Conservation (phyloP, 2,888 invertebrate genomes). For the Choristoneura rosaceana region DNA sequence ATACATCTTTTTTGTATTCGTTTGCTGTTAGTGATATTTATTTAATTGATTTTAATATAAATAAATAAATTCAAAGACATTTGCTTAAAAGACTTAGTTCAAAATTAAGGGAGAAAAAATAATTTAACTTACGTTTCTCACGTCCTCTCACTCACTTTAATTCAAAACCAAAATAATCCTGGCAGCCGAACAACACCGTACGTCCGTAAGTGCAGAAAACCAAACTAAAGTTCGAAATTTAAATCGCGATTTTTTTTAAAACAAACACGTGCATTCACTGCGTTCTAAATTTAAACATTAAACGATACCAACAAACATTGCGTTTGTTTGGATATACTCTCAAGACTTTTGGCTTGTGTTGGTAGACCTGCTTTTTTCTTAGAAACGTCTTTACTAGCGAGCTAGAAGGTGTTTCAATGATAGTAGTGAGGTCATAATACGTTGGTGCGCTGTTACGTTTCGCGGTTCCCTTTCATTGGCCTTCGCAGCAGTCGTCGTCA, state of each 20-base stretch:
- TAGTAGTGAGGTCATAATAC: slow-evolving; percentile 5
- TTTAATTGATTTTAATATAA: too few species aligned
- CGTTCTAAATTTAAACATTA: slow-evolving; percentile 52
- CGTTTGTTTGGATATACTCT: slow-evolving; percentile 32
- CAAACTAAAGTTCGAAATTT: slow-evolving; percentile 2
- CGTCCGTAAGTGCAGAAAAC: not conserved
- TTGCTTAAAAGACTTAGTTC: too few species aligned
- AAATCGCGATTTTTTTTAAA: slow-evolving; percentile 16
- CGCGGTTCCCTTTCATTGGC: slow-evolving; percentile 45
- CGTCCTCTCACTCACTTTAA: not conserved
- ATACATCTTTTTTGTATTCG: too few species aligned
- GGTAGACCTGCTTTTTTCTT: not conserved
- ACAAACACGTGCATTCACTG: slow-evolving; percentile 48
- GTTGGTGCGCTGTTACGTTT: slow-evolving; percentile 21
- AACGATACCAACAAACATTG: slow-evolving; percentile 41
- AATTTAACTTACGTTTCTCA: not conserved
- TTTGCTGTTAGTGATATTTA: too few species aligned
- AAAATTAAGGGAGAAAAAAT: not conserved
- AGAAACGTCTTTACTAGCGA: slow-evolving; percentile 2
- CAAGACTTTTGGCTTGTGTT: slow-evolving; percentile 15
- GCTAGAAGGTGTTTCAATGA: slow-evolving; percentile 5
- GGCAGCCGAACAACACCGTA: not conserved
- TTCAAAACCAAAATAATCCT: slow-evolving; percentile 1
- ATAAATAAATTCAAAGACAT: too few species aligned
- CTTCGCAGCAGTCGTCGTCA: slow-evolving; percentile 35